Conservation (phyloP, 2,888 invertebrate genomes). For the Mythimna loreyi region DNA sequence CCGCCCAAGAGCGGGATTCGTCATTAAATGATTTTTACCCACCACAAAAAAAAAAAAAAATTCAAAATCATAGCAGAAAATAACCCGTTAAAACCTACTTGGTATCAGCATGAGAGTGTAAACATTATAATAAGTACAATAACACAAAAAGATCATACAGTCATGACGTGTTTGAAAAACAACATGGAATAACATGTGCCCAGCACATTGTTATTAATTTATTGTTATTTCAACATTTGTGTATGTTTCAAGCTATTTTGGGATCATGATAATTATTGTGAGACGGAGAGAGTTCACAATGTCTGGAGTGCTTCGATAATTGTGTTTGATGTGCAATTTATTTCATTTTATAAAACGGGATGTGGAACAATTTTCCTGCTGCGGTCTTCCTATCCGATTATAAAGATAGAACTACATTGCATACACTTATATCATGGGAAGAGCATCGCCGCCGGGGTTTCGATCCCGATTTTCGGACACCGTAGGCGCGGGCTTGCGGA, state of each 20-base stretch:
- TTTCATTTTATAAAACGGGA: too few relatives aligned
- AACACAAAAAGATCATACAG: slow-evolving; percentile 50
- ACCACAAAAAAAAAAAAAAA: background rate
- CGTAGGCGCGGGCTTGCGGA: too few relatives aligned
- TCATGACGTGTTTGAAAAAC: slow-evolving; percentile 33
- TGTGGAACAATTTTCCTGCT: too few relatives aligned
- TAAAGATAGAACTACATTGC: too few relatives aligned
- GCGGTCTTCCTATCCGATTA: too few relatives aligned
- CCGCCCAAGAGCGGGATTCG: too few relatives aligned
- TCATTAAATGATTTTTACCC: too few relatives aligned
- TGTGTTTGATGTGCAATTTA: background rate
- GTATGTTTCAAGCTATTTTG: slow-evolving; percentile 44
- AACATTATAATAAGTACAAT: slow-evolving; percentile 19
- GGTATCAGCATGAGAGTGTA: background rate
- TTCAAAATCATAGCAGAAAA: background rate
- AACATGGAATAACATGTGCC: slow-evolving; percentile 47
- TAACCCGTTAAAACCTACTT: too few relatives aligned
- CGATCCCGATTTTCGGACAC: too few relatives aligned
- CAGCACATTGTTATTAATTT: slow-evolving; percentile 54
- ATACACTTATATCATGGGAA: too few relatives aligned
- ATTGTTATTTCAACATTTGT: slow-evolving; percentile 54
- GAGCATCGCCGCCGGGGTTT: too few relatives aligned
- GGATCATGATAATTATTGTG: slow-evolving; percentile 40
- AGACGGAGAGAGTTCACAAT: slow-evolving; percentile 35
- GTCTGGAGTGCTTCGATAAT: slow-evolving; percentile 16